Evolutionary conservation across 2,797 vertebrate genomes (phyloP), one percentile per base, ranked within the genome.

Genomic region (Phaenicophaeus curvirostris): DNA sequence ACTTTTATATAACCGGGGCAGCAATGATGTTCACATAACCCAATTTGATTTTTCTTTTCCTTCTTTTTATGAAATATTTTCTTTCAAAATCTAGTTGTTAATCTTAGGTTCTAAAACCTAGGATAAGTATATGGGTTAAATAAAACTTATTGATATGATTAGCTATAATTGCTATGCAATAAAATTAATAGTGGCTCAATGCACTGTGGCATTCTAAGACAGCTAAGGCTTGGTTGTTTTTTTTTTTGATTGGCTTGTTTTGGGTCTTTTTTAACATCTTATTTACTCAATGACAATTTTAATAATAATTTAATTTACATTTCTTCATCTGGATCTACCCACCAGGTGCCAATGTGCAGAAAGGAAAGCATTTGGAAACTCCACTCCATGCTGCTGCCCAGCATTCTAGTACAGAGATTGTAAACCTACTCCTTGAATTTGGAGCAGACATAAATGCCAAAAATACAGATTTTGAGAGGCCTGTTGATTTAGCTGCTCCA

Each of bases 261-360:
- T 48, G 8, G n/a, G n/a, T n/a, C n/a, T n/a, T n/a, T n/a, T n/a
- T n/a, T 31, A 69, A 21, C 18, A 30, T 30, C 1, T 0, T 66
- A 23, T 81, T 87, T 59, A 57, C 30, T 58, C 6, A 30, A 4
- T 50, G 33, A 24, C 24, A 54, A 5, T 19, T 79, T 53, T 31
- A 63, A 44, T 62, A 39, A 39, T 39, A 39, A 39, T 39, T 39
- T 39, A 39, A 39, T 39, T 46, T 57, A 11, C 0, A 0, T 46
- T 54, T 87, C 41, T 54, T 51, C 51, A 15, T 37, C 21, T 58
- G 28, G n/a, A 25, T 71, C 30, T 25, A 5, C 24, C n/a, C 41
- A 65, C n/a, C 90, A 99, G 99, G 99, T 82, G 99, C 99, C 92
- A 98, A 98, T 18, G 98, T 99, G 31, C 99, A 99, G 95, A 99